Percentiles rank a stretch among this genome's conserved stretches.
phyloP scores from a whole-genome alignment of 2,888 invertebrate genomes.

The Zootermopsis nevadensis region DNA sequence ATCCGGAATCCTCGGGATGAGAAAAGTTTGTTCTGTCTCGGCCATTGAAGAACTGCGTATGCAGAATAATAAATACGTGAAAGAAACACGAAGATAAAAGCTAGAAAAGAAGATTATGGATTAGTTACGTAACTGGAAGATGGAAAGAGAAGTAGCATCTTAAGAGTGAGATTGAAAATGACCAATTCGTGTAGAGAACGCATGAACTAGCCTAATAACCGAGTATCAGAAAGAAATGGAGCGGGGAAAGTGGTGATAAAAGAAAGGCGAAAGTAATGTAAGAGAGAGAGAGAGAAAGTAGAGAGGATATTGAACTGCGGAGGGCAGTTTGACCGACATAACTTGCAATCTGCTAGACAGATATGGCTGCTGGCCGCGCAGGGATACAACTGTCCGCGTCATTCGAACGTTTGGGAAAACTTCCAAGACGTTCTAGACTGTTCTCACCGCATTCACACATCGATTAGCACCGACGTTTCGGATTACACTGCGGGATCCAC shows the following conservation, averaged over 20 bases:
- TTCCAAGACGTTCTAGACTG: too few relatives aligned
- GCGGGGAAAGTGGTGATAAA: not conserved
- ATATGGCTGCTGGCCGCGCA: not conserved
- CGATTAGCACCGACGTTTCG: too few relatives aligned
- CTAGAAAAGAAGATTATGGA: not conserved
- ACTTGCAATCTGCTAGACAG: slow-evolving; percentile 6
- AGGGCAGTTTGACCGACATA: slow-evolving; percentile 9
- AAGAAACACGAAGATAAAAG: too few relatives aligned
- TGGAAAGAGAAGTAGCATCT: not conserved
- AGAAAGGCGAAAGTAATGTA: not conserved
- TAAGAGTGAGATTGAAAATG: not conserved
- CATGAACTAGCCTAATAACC: not conserved
- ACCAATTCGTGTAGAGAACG: not conserved
- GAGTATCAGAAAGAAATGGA: not conserved
- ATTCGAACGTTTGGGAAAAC: too few relatives aligned
- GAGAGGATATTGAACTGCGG: not conserved
- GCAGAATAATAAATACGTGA: too few relatives aligned
- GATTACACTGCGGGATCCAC: too few relatives aligned
- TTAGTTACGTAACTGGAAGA: not conserved
- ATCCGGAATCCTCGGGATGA: too few relatives aligned
- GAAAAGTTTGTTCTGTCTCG: too few relatives aligned
- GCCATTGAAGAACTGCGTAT: too few relatives aligned
- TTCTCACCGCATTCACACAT: too few relatives aligned
- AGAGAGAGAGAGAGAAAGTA: not conserved
- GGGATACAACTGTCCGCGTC: not conserved